Evolutionary conservation across 2,113 vertebrate species (phyloP), one percentile per base, ranked within the genome.

Genomic region (Colius striatus): DNA sequence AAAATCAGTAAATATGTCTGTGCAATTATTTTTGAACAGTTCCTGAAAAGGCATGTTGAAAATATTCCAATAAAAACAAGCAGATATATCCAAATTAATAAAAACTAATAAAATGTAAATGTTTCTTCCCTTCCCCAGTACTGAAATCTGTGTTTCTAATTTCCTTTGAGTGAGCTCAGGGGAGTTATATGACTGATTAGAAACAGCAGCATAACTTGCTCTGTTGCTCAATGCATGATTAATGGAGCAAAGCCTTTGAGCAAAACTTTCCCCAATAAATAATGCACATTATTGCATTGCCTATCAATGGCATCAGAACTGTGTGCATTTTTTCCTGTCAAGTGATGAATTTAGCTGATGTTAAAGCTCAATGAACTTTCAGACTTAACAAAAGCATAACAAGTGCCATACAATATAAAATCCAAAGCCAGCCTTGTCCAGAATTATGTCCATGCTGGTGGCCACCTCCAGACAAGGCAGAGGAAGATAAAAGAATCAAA

Each of bases 111-210:
- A 91, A 89, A 70, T 50, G 16, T 55, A 63, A 72, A 80, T 65
- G 20, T 43, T 41, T 84, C 51, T 91, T 92, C 19, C 16, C 26
- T 77, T 92, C 23, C 17, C 8, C 13, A 3, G 14, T 80, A 88
- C 30, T 70, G 63, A 92, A 83, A 76, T 90, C 55, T 51, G 47
- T 79, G 50, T 12, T 90, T 92, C 85, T 96, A 63, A 95, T 96
- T 96, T 95, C 91, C 93, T 93, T 71, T 77, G 82, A 74, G 60
- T 27, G 60, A 87, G 41, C 82, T 86, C 82, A 67, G 47, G 71
- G 78, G 75, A 80, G 5, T 41, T 85, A 1, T 45, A 17, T 21
- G 63, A 79, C 61, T 62, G 90, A 90, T 92, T 95, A 95, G 63
- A 71, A 86, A 55, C 7, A 83, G 51, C 32, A 80, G 16, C 55